A percentile compares a stretch with the other conserved stretches of the same genome.
Conservation (phyloP, 2,113 vertebrate species). For the Mormyrus lacerda region DNA sequence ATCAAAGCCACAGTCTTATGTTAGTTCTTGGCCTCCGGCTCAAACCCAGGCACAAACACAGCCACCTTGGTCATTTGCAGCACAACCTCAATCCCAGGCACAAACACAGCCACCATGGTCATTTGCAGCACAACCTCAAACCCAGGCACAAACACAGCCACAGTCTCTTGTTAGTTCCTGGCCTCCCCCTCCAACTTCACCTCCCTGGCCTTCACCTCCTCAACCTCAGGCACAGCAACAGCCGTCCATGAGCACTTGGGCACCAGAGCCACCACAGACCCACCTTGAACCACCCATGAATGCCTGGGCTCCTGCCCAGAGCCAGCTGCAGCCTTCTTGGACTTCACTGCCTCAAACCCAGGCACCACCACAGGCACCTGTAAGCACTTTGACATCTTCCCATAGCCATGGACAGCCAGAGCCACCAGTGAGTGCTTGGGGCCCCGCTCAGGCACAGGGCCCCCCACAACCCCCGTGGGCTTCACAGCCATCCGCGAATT, state of each 20-base stretch:
- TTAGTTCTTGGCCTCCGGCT: constrained; percentile 50
- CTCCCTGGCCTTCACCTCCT: constrained; percentile 48
- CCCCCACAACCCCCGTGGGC: constrained; percentile 22
- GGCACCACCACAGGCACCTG: constrained; percentile 35
- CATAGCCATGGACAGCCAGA: constrained; percentile 24
- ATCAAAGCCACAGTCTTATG: constrained; percentile 34
- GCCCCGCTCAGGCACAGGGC: not conserved
- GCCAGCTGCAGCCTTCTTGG: constrained; percentile 10
- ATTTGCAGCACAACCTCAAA: constrained; percentile 32
- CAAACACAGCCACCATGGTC: constrained; percentile 11
- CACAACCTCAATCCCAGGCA: constrained; percentile 41
- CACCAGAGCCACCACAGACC: not conserved
- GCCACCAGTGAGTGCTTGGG: not conserved
- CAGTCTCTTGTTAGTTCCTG: constrained; percentile 1
- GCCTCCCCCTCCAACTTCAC: constrained; percentile 26
- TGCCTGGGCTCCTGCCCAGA: constrained; percentile 46
- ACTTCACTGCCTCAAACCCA: constrained; percentile 34
- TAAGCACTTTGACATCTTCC: constrained; percentile 47
- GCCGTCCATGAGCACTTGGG: constrained; percentile 5
- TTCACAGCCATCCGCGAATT: constrained; percentile 37
- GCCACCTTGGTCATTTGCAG: not conserved
- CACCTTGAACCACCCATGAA: not conserved
- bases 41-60: constrained; percentile 41
- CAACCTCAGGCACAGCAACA: constrained; percentile 15
- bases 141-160: constrained; percentile 28